Base-by-base conservation (phyloP, 2,113 vertebrate species). In the Leptocoma aspasia region DNA sequence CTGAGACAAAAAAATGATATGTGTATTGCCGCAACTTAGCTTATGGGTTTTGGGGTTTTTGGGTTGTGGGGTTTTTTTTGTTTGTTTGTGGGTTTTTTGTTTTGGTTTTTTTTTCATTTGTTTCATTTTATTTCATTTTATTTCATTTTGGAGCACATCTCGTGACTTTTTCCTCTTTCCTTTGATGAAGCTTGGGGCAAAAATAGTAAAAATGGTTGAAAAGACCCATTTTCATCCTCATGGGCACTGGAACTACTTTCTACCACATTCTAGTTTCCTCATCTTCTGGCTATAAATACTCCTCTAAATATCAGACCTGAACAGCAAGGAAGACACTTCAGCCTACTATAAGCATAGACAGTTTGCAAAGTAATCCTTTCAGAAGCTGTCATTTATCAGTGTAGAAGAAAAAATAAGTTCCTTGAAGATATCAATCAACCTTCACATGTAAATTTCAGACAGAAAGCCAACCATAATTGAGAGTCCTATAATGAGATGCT, bases 401-500 rank as follows among this genome's bases (percentile, higher is more conserved):
- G 5, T 42, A n/a, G 66, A 68, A 79, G 15, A 35, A 73, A 44
- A 93, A 75, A 81, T 4, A 44, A 45, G 24, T 27, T 86, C 14
- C 50, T 39, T 81, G 69, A 57, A 80, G 22, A 42, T 44, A 88
- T 64, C 11, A 56, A 23, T 92, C 39, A 65, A n/a, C 30, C 26
- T 72, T 95, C 75, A 56, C 10, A 71, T 37, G 15, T 9, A 80
- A 63, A 89, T 88, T 88, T 95, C 56, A 69, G 27, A 64, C n/a
- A 66, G 41, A 93, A 95, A 83, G 53, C 42, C 77, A 91, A 8
- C 54, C 37, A 14, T 85, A 92, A 94, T 69, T 95, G 56, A 90
- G 54, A 94, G 57, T 39, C 8, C n/a, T 96, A 92, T 95, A 96
- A 91, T 95, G 64, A 96, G 78, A 65, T n/a, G 47, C 68, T 85